Percentiles rank a stretch among this genome's conserved stretches.
Conservation (phyloP, 2,113 vertebrate species). For the Leucoraja erinaceus region DNA sequence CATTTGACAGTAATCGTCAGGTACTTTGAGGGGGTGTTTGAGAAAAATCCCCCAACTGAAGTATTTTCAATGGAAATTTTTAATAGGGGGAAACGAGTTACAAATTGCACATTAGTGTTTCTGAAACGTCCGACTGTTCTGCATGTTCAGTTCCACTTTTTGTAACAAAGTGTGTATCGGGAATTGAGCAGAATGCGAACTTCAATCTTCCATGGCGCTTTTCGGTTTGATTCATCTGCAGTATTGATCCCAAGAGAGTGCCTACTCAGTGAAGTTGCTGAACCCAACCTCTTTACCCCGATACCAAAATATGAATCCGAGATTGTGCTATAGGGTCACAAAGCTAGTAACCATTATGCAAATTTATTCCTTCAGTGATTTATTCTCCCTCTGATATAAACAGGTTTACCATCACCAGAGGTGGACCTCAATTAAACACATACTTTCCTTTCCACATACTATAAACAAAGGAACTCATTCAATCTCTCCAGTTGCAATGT, state of each 20-base stretch:
- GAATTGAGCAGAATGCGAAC: not conserved
- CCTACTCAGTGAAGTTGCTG: not conserved
- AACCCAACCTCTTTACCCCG: not conserved
- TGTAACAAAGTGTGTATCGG: not conserved
- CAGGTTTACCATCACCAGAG: not conserved
- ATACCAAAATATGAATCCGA: not conserved
- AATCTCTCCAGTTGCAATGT: no score
- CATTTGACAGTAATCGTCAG: not conserved
- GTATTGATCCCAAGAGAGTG: not conserved
- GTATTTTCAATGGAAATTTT: not conserved
- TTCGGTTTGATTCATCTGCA: not conserved
- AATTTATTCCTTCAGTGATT: not conserved
- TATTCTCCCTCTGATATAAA: no score
- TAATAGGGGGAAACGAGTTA: not conserved
- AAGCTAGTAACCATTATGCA: not conserved
- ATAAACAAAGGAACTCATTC: not conserved
- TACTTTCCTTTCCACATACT: not conserved
- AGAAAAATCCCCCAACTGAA: not conserved
- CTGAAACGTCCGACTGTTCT: not conserved
- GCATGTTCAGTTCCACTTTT: not conserved
- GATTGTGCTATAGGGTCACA: no score
- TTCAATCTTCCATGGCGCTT: not conserved
- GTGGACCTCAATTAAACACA: not conserved
- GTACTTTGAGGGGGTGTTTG: not conserved
- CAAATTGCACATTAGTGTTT: not conserved